Conservation (phyloP, 2,888 invertebrate genomes). For the Lamellibrachia columna region DNA sequence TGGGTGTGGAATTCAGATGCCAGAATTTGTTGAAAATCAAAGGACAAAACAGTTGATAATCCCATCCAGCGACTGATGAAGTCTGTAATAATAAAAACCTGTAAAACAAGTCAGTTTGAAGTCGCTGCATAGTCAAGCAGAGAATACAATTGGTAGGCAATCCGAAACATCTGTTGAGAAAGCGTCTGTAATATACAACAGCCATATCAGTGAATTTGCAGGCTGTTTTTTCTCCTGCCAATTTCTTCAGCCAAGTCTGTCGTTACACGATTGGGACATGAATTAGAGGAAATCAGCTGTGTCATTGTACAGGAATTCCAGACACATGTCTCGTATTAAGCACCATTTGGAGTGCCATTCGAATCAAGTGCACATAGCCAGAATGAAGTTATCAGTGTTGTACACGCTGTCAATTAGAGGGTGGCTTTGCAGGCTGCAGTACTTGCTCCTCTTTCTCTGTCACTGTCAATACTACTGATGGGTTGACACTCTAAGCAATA, state of each 20-base stretch:
- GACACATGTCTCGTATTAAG: neutral
- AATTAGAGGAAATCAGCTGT: slow-evolving; percentile 6
- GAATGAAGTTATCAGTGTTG: slow-evolving; percentile 3
- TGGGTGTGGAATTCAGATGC: neutral
- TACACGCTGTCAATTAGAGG: slow-evolving; percentile 7
- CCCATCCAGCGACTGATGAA: neutral
- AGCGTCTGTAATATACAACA: neutral
- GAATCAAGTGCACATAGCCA: neutral
- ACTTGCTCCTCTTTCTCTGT: neutral
- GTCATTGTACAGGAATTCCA: neutral
- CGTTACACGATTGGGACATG: slow-evolving; percentile 8
- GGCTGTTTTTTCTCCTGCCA: slow-evolving; percentile 11
- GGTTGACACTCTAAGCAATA: neutral
- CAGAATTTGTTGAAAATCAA: neutral
- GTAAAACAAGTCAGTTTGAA: neutral
- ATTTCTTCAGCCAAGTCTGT: slow-evolving; percentile 4
- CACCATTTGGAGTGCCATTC: neutral
- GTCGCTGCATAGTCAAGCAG: neutral
- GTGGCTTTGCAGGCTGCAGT: neutral
- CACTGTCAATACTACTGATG: slow-evolving; percentile 11
- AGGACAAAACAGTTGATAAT: slow-evolving; percentile 9
- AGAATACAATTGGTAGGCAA: slow-evolving; percentile 1
- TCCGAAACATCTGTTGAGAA: slow-evolving; percentile 8
- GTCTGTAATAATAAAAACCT: slow-evolving; percentile 10
- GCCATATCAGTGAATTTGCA: neutral